Percentiles rank a stretch among this genome's conserved stretches.
Evolutionary conservation across 2,113 vertebrate species (phyloP).

Genomic region (Megaleporinus macrocephalus): DNA sequence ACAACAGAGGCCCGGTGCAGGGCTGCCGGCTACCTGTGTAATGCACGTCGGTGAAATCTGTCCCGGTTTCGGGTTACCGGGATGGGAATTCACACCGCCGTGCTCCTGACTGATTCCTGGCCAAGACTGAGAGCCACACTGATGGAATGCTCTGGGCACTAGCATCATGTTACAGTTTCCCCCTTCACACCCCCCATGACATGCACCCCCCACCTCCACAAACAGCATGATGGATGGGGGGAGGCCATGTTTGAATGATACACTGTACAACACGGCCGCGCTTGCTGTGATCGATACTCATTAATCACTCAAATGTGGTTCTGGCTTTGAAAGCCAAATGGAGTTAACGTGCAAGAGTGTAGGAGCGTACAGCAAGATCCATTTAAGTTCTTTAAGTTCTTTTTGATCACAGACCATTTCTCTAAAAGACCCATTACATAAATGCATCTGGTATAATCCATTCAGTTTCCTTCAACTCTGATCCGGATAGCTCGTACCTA

Average conservation of each 20-base stretch:
- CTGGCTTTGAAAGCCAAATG: slow-evolving; percentile 35
- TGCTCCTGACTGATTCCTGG: slow-evolving; percentile 45
- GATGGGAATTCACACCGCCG: slow-evolving; percentile 41
- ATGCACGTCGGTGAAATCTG: slow-evolving; percentile 44
- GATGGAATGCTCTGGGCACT: slow-evolving; percentile 37
- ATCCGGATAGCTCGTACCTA: slow-evolving; percentile 34
- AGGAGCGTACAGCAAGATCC: background rate
- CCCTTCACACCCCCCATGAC: slow-evolving; percentile 9
- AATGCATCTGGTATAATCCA: background rate
- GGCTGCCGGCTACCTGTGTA: slow-evolving; percentile 54
- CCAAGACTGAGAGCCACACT: slow-evolving; percentile 29
- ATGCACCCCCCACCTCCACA: background rate
- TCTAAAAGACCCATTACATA: slow-evolving; percentile 36
- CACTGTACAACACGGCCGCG: slow-evolving; percentile 44
- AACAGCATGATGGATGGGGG: slow-evolving; percentile 40
- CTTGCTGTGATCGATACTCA: slow-evolving; percentile 53
- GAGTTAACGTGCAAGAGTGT: slow-evolving; percentile 42
- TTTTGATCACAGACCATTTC: slow-evolving; percentile 38
- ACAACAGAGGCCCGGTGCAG: slow-evolving; percentile 26
- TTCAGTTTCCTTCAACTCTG: slow-evolving; percentile 28
- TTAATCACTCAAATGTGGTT: slow-evolving; percentile 49
- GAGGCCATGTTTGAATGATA: slow-evolving; percentile 39
- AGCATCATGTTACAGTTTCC: slow-evolving; percentile 53
- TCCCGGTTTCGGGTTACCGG: slow-evolving; percentile 45
- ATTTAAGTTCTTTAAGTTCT: slow-evolving; percentile 3